A percentile compares a stretch with the other conserved stretches of the same genome.
These are phyloP conservation scores for Leuciscus idus DNA, from an alignment of 2,113 vertebrate species.

Conservation along the genomic window DNA sequence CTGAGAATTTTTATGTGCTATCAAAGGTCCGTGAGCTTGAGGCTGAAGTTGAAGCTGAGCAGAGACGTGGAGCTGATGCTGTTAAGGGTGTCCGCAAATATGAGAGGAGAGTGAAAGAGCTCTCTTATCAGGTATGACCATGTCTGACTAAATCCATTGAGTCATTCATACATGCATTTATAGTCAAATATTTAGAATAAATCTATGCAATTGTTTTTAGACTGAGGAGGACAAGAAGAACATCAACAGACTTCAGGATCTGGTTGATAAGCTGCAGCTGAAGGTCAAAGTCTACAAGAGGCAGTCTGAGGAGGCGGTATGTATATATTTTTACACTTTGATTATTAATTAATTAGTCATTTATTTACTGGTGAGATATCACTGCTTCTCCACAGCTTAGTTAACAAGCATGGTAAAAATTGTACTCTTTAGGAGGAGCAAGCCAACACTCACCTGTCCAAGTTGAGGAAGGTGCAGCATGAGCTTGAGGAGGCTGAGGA, in stretches of 20 bases:
- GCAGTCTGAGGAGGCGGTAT: constrained; percentile 84
- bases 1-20: no score
- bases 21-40: no score
- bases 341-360: not conserved
- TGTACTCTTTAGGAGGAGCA: constrained; percentile 67
- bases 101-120: constrained; percentile 51
- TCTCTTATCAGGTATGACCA: constrained; percentile 53
- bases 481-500: constrained; percentile 84
- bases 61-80: no score
- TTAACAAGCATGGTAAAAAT: not conserved
- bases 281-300: constrained; percentile 63
- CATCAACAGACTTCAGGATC: no score
- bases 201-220: constrained; percentile 23
- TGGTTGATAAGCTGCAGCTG: no score
- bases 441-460: constrained; percentile 69
- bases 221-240: constrained; percentile 54
- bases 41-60: no score
- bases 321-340: not conserved
- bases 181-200: not conserved
- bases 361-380: not conserved
- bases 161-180: not conserved
- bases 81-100: no score
- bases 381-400: not conserved
- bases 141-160: not conserved
- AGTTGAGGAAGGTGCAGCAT: constrained; percentile 81